A percentile compares a stretch with the other conserved stretches of the same genome.
These are phyloP conservation scores for Pandemis corylana DNA, from an alignment of 2,888 invertebrate species.

Conservation along the genomic window DNA sequence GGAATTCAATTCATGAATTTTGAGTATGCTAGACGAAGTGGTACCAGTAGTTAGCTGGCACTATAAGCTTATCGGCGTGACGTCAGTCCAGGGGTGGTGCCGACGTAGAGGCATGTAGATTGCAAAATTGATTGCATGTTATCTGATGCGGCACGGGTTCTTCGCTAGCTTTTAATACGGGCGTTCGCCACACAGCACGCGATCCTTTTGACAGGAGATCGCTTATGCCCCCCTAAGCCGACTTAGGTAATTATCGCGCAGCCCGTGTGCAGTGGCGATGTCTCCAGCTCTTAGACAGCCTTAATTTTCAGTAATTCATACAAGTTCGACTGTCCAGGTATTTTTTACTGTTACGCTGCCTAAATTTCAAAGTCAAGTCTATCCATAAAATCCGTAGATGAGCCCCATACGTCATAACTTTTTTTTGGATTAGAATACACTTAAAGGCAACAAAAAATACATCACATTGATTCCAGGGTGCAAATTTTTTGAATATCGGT, in stretches of 20 bases:
- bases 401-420: too few relatives aligned
- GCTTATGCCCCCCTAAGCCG: slow-evolving; percentile 69
- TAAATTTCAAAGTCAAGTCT: too few relatives aligned
- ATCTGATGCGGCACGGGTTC: slow-evolving; percentile 83
- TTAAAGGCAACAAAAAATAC: too few relatives aligned
- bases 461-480: too few relatives aligned
- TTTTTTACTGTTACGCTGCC: neutral
- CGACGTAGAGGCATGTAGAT: slow-evolving; percentile 83
- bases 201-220: slow-evolving; percentile 82
- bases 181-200: slow-evolving; percentile 79
- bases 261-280: slow-evolving; percentile 78
- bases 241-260: slow-evolving; percentile 77
- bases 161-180: slow-evolving; percentile 83
- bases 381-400: too few relatives aligned
- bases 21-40: slow-evolving; percentile 60
- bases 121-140: slow-evolving; percentile 84
- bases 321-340: neutral
- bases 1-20: slow-evolving; percentile 52
- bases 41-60: slow-evolving; percentile 80
- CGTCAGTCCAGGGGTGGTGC: slow-evolving; percentile 81
- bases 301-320: neutral
- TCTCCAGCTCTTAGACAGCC: slow-evolving; percentile 61
- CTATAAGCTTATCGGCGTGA: slow-evolving; percentile 78
- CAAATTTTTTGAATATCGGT: too few relatives aligned
- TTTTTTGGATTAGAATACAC: too few relatives aligned